Evolutionary conservation across 2,797 vertebrate genomes (phyloP).

Genomic region (Thamnophis elegans): DNA sequence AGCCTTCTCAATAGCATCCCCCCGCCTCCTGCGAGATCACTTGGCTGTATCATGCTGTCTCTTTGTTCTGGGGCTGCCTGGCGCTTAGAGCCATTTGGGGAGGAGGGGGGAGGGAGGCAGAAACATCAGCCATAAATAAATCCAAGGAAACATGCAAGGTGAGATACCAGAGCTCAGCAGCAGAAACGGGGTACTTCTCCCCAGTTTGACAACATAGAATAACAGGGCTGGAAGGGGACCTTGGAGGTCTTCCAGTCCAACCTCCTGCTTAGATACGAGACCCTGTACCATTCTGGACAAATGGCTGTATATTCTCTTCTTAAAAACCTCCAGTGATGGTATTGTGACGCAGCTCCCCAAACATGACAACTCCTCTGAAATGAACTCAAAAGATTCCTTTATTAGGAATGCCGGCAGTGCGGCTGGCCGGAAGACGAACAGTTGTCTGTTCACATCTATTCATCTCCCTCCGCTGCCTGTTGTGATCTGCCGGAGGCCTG

Average conservation of each 20-base stretch:
- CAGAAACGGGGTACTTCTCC: not conserved
- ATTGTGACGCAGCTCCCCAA: no score
- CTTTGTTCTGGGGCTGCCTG: not conserved
- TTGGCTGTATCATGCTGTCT: not conserved
- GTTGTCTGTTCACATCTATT: no score
- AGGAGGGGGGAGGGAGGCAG: fast-evolving
- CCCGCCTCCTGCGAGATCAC: not conserved
- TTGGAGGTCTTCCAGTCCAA: no score
- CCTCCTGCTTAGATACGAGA: no score
- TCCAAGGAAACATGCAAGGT: not conserved
- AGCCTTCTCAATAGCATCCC: not conserved
- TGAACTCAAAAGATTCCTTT: no score
- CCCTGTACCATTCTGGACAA: not conserved
- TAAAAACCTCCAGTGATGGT: not conserved
- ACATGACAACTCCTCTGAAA: no score
- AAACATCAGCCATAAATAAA: not conserved
- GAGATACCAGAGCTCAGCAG: not conserved
- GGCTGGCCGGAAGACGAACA: fast-evolving
- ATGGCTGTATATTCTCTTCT: not conserved
- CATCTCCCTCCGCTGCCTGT: no score
- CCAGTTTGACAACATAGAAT: no score
- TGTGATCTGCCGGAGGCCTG: no score
- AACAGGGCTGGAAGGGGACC: no score
- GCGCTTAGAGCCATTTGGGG: not conserved
- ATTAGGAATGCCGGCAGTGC: no score